Evolutionary conservation across 2,797 vertebrate species (phyloP).

Genomic region (Pipistrellus pygmaeus): DNA sequence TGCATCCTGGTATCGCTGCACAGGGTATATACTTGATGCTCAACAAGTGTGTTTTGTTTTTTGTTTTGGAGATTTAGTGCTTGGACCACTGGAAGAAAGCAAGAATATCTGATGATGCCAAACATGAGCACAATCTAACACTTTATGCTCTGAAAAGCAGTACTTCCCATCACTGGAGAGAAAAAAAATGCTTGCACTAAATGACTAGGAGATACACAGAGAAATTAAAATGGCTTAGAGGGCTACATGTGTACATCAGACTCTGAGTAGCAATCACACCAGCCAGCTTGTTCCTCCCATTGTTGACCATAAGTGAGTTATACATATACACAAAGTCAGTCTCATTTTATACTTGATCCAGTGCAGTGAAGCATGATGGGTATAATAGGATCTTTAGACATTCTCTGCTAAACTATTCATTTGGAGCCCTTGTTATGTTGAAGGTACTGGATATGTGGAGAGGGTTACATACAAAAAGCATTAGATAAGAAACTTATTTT

Average conservation of each 20-base stretch:
- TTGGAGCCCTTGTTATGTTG: neutral
- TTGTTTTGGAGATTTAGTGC: neutral
- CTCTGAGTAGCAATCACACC: neutral
- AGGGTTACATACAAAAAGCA: neutral
- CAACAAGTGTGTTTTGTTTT: neutral
- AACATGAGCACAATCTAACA: neutral
- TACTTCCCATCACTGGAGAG: neutral
- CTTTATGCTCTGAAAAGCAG: neutral
- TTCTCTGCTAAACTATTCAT: neutral
- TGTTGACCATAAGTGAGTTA: neutral
- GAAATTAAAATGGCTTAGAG: neutral
- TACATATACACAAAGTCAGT: neutral
- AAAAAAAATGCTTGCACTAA: rapidly evolving
- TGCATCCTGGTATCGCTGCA: neutral
- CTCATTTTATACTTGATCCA: neutral
- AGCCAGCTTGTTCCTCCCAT: neutral
- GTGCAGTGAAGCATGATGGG: neutral
- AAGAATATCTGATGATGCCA: neutral
- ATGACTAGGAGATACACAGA: neutral
- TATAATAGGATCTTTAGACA: neutral
- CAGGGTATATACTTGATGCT: neutral
- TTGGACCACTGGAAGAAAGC: neutral
- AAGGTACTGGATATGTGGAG: neutral
- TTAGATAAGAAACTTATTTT: neutral
- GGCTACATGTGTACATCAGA: neutral